These are phyloP conservation scores for Penelope pileata DNA, from an alignment of 2,113 vertebrate species.

Conservation along the genomic window DNA sequence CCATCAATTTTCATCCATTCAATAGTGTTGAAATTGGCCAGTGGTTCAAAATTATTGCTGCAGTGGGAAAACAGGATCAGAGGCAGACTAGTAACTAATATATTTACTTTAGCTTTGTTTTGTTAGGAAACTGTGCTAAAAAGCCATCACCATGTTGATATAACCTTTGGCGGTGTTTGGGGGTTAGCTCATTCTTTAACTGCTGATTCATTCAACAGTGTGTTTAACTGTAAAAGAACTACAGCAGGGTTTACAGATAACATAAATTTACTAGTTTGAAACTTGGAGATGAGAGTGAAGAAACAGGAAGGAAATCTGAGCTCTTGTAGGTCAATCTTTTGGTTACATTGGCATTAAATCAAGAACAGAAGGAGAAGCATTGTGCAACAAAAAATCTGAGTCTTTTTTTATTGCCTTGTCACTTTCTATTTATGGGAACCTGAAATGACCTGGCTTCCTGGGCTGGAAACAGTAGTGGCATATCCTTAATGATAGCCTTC, in stretches of 20 bases:
- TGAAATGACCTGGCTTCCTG: conserved; percentile 55
- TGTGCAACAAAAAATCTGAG: conserved; percentile 31
- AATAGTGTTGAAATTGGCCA: rapidly evolving
- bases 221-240: background rate
- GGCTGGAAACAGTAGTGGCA: background rate
- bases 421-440: conserved; percentile 59
- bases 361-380: conserved; percentile 42
- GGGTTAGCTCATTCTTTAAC: background rate
- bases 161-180: background rate
- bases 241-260: background rate
- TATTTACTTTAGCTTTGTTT: background rate
- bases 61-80: background rate
- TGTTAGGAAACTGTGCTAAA: background rate
- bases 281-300: background rate
- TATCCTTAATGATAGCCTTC: background rate
- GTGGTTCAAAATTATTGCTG: background rate
- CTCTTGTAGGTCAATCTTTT: conserved; percentile 37
- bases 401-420: background rate
- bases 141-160: background rate
- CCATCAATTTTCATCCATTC: background rate
- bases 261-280: background rate
- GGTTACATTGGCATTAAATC: conserved; percentile 47
- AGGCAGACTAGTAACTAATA: background rate
- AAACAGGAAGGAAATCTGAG: conserved; percentile 70
- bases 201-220: background rate